Base-by-base conservation (phyloP, 2,113 vertebrate genomes). In the Embiotoca jacksoni region DNA sequence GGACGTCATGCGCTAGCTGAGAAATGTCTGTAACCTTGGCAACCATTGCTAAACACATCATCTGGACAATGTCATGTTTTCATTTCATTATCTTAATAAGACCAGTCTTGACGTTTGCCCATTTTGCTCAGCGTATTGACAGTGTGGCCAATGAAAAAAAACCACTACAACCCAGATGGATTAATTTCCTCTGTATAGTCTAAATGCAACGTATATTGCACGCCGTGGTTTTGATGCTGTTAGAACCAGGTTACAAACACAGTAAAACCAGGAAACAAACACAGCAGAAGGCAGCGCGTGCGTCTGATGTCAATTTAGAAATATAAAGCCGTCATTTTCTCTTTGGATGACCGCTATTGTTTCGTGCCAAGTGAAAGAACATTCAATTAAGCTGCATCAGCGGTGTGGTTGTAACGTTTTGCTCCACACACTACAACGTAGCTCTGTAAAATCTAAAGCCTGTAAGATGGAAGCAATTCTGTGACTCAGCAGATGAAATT, bases 31-130 rank as follows among this genome's bases (percentile, higher is more conserved):
- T 83, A 87, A 63, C 78, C 87, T 11, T 89, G 82, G 75, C 69
- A 90, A 88, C 83, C 66, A 60, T 54, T 74, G 5, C 44, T 75
- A 88, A 80, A 84, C 77, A 78, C 62, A 80, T 82, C 56, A 74
- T 85, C 80, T 81, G 72, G 82, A 88, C 82, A 77, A 84, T 70
- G 75, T 72, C 62, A 58, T 70, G 71, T 76, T 82, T 82, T 75
- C 9, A 77, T 84, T 83, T 78, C 7, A 87, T 72, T 82, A 69
- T 67, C 31, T 2, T 60, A 74, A 78, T 74, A 50, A 89, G 47
- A 53, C 23, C 9, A 2, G 41, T 69, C 53, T 68, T 72, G 61
- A 72, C 32, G 31, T 71, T 30, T 52, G 47, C 5, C 16, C 54
- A 31, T 62, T 66, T 75, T 47, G 33, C 7, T 55, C 16, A n/a